phyloP scores from a whole-genome alignment of 1,140 invertebrate genomes.

The Arctopsyche grandis region DNA sequence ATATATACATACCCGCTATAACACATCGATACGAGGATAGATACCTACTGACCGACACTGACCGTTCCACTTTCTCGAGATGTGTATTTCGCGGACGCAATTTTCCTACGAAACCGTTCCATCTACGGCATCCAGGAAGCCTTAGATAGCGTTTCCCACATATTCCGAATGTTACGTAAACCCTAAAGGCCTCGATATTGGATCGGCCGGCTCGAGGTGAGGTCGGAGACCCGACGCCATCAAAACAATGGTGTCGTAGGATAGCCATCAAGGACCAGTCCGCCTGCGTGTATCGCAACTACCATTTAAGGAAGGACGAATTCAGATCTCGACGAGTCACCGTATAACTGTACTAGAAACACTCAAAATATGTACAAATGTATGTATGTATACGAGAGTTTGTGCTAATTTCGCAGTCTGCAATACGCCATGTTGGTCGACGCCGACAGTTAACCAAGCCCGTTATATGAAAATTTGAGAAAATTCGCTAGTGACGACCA shows the following conservation, averaged over 20 bases:
- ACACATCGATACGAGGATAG: too few species aligned
- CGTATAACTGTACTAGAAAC: not conserved
- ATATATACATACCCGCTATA: too few species aligned
- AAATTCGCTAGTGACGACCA: too few species aligned
- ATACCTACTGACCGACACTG: too few species aligned
- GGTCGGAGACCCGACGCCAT: conserved; percentile 24
- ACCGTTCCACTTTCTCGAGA: too few species aligned
- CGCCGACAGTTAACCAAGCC: too few species aligned
- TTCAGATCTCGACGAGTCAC: conserved; percentile 26
- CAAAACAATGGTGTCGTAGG: conserved; percentile 33
- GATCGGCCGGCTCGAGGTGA: not conserved
- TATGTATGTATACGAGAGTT: not conserved
- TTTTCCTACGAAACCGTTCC: not conserved
- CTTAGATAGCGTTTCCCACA: not conserved
- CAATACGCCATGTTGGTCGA: too few species aligned
- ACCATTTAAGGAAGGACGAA: conserved; percentile 39
- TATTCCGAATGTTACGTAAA: conserved; percentile 6
- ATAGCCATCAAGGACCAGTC: conserved; percentile 30
- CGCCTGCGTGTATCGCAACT: conserved; percentile 25
- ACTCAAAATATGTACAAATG: not conserved
- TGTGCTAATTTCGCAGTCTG: too few species aligned
- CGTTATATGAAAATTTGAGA: too few species aligned
- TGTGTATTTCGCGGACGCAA: not conserved
- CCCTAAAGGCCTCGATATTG: not conserved
- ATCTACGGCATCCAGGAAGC: conserved; percentile 3